A percentile compares a stretch with the other conserved stretches of the same genome.
These are phyloP conservation scores for Willowsia nigromaculata DNA, from an alignment of 2,888 invertebrate species.

Conservation along the genomic window DNA sequence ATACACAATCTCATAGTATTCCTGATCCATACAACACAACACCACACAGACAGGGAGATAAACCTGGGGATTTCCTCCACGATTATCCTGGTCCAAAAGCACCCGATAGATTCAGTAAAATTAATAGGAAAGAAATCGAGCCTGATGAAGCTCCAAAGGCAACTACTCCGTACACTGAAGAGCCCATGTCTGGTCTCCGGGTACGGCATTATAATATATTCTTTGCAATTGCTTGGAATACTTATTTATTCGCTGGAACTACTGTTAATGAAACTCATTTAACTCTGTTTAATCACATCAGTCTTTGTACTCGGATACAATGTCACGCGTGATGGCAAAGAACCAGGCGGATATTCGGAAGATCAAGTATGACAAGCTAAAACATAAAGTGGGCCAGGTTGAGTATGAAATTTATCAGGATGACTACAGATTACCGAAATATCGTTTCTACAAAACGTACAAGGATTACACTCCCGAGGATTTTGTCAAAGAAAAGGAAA, in stretches of 20 bases:
- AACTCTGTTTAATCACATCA: too few species aligned
- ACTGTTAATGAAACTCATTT: too few species aligned
- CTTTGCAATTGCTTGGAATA: too few species aligned
- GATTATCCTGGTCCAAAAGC: constrained; percentile 49
- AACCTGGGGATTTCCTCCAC: constrained; percentile 42
- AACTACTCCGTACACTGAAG: constrained; percentile 46
- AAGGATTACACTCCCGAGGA: too few species aligned
- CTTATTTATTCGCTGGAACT: too few species aligned
- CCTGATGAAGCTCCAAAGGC: neutral
- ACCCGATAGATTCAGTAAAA: constrained; percentile 13
- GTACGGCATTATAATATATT: too few species aligned
- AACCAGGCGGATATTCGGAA: constrained; percentile 62
- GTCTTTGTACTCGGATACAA: constrained; percentile 45
- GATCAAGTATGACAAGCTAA: constrained; percentile 58
- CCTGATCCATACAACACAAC: constrained; percentile 65
- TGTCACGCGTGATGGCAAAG: constrained; percentile 52
- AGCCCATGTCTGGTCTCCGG: constrained; percentile 56
- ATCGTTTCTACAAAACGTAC: constrained; percentile 64
- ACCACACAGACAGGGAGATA: neutral
- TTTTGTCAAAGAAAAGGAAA: constrained; percentile 38
- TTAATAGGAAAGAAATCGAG: neutral
- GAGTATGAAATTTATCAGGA: constrained; percentile 72
- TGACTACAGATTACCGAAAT: constrained; percentile 67
- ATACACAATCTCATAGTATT: constrained; percentile 49
- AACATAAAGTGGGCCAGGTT: constrained; percentile 59